Percentiles rank a stretch among this genome's conserved stretches.
Evolutionary conservation across 2,888 invertebrate species (phyloP).

Genomic region (Oscheius sp.): DNA sequence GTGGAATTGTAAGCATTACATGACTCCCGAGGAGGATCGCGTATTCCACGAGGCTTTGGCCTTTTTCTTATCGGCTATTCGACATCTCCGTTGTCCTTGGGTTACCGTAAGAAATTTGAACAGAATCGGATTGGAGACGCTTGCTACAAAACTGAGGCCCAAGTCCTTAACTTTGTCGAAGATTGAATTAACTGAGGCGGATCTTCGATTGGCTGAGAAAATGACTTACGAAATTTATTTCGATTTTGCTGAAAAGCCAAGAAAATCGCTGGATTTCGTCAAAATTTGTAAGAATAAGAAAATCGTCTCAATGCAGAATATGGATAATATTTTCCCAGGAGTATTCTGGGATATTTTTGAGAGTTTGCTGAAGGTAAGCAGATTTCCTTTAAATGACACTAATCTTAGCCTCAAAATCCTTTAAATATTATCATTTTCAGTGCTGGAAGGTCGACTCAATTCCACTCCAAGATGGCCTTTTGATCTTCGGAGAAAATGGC

Average conservation of each 20-base stretch:
- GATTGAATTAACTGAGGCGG: too few relatives aligned
- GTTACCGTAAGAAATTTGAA: neutral
- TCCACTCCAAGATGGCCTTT: neutral
- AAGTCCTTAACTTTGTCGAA: too few relatives aligned
- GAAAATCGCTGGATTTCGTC: too few relatives aligned
- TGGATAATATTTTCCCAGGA: too few relatives aligned
- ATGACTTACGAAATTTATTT: too few relatives aligned
- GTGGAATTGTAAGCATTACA: neutral
- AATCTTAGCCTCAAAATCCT: neutral
- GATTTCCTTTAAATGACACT: too few relatives aligned
- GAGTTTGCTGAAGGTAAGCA: too few relatives aligned
- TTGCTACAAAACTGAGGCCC: neutral
- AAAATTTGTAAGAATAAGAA: too few relatives aligned
- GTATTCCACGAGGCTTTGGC: neutral
- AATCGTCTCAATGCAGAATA: too few relatives aligned
- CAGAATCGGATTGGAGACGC: neutral
- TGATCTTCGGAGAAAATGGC: neutral
- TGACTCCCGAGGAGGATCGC: neutral
- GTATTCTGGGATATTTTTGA: too few relatives aligned
- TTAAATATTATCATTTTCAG: neutral
- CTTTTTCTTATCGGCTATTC: neutral
- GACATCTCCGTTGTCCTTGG: neutral
- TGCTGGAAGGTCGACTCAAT: neutral
- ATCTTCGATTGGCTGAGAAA: too few relatives aligned
- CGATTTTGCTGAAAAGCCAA: too few relatives aligned